A percentile compares a stretch with the other conserved stretches of the same genome.
Evolutionary conservation across 1,140 invertebrate species (phyloP).

Genomic region (Lepidurus couesii): DNA sequence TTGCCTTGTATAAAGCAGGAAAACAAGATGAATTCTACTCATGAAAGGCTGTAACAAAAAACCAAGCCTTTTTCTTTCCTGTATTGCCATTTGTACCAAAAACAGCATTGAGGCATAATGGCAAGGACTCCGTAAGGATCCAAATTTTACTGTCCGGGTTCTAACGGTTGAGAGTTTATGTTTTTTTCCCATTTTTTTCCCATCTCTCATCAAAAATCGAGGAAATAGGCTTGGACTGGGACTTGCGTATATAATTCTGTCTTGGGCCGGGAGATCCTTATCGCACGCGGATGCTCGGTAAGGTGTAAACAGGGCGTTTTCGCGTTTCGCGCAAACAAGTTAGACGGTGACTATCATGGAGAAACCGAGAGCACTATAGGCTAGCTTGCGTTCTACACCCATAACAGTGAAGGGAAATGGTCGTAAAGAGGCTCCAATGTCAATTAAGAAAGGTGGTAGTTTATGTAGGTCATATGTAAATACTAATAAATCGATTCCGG

Average conservation of each 20-base stretch:
- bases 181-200: not conserved
- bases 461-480: constrained; percentile 19
- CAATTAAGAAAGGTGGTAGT: not conserved
- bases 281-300: not conserved
- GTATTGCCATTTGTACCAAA: not conserved
- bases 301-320: constrained; percentile 18
- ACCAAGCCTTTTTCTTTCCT: not conserved
- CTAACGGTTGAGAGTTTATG: not conserved
- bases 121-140: not conserved
- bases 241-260: constrained; percentile 2
- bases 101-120: not conserved
- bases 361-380: not conserved
- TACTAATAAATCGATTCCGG: not conserved
- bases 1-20: too few relatives aligned
- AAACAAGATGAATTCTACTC: too few relatives aligned
- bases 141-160: not conserved
- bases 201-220: not conserved
- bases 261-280: not conserved
- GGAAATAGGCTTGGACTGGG: not conserved
- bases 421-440: not conserved
- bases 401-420: not conserved
- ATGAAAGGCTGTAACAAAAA: too few relatives aligned
- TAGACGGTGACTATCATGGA: not conserved
- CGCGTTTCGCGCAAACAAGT: constrained; percentile 3
- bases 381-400: not conserved